These are phyloP conservation scores for Chymomyza procnemis DNA, from an alignment of 2,888 invertebrate genomes.

Conservation along the genomic window DNA sequence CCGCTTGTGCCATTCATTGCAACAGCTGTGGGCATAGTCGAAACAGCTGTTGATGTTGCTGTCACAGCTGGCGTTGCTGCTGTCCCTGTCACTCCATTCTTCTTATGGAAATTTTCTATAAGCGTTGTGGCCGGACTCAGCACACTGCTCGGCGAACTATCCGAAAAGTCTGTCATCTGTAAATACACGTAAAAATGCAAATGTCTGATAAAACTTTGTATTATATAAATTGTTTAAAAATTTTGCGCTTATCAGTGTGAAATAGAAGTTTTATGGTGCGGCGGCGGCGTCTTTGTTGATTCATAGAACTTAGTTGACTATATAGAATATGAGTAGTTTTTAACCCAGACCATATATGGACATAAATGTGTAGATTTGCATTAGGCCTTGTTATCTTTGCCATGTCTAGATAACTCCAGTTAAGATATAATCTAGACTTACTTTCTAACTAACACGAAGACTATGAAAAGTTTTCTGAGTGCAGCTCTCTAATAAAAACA, in stretches of 20 bases:
- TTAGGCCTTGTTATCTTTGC: neutral
- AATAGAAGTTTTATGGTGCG: neutral
- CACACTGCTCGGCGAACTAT: constrained; percentile 76
- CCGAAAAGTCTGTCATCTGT: constrained; percentile 79
- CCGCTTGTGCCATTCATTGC: constrained; percentile 22
- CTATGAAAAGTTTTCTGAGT: too few species aligned
- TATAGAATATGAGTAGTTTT: neutral
- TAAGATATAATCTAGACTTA: neutral
- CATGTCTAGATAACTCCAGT: neutral
- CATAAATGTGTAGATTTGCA: neutral
- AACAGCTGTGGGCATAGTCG: constrained; percentile 17
- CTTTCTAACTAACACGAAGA: too few species aligned
- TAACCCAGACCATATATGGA: neutral
- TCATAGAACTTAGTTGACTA: neutral
- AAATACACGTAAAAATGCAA: constrained; percentile 11
- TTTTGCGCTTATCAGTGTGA: neutral
- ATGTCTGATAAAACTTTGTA: neutral
- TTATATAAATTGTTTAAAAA: neutral
- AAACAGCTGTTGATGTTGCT: constrained; percentile 11
- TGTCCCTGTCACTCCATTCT: constrained; percentile 75
- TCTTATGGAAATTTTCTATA: constrained; percentile 87
- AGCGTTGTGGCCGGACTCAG: constrained; percentile 82
- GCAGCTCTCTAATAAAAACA: too few species aligned
- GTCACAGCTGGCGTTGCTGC: constrained; percentile 32
- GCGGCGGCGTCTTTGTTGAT: neutral